A percentile compares a stretch with the other conserved stretches of the same genome.
These are phyloP conservation scores for Zeugodacus cucurbitae DNA, from an alignment of 1,140 invertebrate species.

Conservation along the genomic window DNA sequence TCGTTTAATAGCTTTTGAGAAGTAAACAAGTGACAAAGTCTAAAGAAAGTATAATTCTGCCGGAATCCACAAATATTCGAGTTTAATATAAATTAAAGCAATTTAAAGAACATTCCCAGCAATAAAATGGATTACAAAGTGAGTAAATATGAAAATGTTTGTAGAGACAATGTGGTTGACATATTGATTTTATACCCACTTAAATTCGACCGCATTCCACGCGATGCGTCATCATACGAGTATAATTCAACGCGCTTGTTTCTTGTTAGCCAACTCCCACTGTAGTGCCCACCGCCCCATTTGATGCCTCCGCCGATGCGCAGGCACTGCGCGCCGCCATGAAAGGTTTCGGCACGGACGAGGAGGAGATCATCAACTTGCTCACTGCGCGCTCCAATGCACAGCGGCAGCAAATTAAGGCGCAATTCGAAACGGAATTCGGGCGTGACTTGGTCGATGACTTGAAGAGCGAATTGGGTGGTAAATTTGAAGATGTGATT, in stretches of 20 bases:
- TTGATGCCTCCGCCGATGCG: conserved; percentile 76
- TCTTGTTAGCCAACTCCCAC: conserved; percentile 70
- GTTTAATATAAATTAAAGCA: background rate
- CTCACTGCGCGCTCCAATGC: conserved; percentile 73
- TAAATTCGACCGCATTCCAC: background rate
- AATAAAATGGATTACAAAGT: conserved; percentile 39
- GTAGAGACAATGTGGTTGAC: background rate
- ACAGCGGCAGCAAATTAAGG: conserved; percentile 76
- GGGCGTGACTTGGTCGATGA: conserved; percentile 81
- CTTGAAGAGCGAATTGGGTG: conserved; percentile 79
- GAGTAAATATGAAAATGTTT: background rate
- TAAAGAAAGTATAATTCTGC: background rate
- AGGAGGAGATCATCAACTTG: conserved; percentile 80
- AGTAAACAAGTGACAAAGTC: background rate
- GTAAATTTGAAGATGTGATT: conserved; percentile 83
- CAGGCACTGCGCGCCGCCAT: conserved; percentile 77
- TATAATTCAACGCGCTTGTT: background rate
- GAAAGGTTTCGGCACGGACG: conserved; percentile 83
- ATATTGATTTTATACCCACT: conserved; percentile 33
- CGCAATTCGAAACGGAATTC: conserved; percentile 78
- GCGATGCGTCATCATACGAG: conserved; percentile 36
- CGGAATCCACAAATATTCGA: background rate
- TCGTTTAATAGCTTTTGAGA: background rate
- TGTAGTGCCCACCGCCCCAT: conserved; percentile 70
- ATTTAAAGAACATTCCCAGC: background rate